Conservation (phyloP, 2,797 vertebrate genomes). For the Novumbra hubbsi region DNA sequence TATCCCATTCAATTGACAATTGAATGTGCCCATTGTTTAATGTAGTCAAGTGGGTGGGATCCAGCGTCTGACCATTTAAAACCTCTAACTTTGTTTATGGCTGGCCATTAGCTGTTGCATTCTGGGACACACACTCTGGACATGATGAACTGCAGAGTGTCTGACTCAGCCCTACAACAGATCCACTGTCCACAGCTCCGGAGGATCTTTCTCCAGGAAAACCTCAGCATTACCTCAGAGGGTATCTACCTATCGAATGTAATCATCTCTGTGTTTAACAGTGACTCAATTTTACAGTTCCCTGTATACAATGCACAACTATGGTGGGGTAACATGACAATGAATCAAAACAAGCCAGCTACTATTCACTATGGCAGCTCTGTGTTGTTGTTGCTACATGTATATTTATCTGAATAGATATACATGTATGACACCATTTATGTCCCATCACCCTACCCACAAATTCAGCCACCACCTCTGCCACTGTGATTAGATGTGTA, state of each 20-base stretch:
- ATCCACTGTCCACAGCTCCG: slow-evolving; percentile 78
- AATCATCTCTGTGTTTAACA: background rate
- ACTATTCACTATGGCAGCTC: too few species aligned
- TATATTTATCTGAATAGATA: too few species aligned
- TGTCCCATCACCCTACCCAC: too few species aligned
- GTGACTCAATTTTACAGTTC: background rate
- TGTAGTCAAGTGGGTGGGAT: too few species aligned
- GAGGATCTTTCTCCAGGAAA: slow-evolving; percentile 75
- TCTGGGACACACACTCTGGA: slow-evolving; percentile 74
- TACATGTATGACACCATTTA: too few species aligned
- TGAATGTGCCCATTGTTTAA: too few species aligned
- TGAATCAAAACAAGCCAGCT: too few species aligned
- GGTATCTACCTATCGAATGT: slow-evolving; percentile 59
- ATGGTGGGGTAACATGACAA: too few species aligned
- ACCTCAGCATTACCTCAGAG: slow-evolving; percentile 77
- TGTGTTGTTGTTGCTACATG: too few species aligned
- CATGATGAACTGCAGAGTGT: slow-evolving; percentile 78
- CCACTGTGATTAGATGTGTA: background rate
- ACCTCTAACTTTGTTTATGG: too few species aligned
- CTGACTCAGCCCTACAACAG: slow-evolving; percentile 76
- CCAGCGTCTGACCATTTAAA: too few species aligned
- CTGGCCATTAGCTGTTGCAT: slow-evolving; percentile 74
- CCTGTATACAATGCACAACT: background rate
- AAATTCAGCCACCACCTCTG: background rate
- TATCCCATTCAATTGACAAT: too few species aligned